phyloP scores from a whole-genome alignment of 2,113 vertebrate species.

The Maccullochella peelii region DNA sequence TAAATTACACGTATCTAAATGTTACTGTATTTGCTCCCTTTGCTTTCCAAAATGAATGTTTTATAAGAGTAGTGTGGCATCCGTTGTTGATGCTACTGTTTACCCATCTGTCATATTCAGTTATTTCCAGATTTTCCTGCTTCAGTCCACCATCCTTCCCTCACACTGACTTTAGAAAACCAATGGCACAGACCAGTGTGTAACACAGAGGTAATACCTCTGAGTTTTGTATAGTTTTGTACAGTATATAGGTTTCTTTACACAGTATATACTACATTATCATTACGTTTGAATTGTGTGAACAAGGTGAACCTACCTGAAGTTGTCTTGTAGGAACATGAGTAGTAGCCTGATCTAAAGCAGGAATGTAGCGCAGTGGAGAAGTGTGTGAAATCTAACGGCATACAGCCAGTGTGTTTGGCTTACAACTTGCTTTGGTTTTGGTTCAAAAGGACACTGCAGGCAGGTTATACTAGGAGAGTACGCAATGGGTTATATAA shows the following conservation, averaged over 20 bases:
- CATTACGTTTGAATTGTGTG: slow-evolving; percentile 42
- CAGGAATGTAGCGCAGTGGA: slow-evolving; percentile 49
- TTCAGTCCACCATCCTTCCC: background rate
- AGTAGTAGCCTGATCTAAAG: slow-evolving; percentile 41
- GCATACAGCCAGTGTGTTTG: slow-evolving; percentile 20
- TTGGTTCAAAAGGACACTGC: slow-evolving; percentile 43
- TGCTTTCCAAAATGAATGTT: slow-evolving; percentile 19
- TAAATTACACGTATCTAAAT: slow-evolving; percentile 6
- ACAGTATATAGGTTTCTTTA: slow-evolving; percentile 71
- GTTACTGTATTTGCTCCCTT: background rate
- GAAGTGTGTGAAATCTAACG: slow-evolving; percentile 40
- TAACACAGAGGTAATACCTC: slow-evolving; percentile 33
- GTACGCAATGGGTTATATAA: slow-evolving; percentile 44
- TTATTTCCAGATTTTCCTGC: background rate
- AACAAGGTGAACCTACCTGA: slow-evolving; percentile 44
- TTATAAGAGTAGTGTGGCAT: slow-evolving; percentile 15
- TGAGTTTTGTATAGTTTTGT: slow-evolving; percentile 73
- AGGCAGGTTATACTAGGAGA: slow-evolving; percentile 36
- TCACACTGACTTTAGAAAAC: slow-evolving; percentile 29
- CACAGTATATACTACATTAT: slow-evolving; percentile 56
- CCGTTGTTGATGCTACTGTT: slow-evolving; percentile 23
- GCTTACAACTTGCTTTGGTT: slow-evolving; percentile 46
- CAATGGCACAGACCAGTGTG: slow-evolving; percentile 54
- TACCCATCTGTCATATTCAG: slow-evolving; percentile 20
- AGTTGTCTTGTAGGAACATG: slow-evolving; percentile 44